Evolutionary conservation across 2,113 vertebrate species (phyloP).

Genomic region (Myiagra hebetior): DNA sequence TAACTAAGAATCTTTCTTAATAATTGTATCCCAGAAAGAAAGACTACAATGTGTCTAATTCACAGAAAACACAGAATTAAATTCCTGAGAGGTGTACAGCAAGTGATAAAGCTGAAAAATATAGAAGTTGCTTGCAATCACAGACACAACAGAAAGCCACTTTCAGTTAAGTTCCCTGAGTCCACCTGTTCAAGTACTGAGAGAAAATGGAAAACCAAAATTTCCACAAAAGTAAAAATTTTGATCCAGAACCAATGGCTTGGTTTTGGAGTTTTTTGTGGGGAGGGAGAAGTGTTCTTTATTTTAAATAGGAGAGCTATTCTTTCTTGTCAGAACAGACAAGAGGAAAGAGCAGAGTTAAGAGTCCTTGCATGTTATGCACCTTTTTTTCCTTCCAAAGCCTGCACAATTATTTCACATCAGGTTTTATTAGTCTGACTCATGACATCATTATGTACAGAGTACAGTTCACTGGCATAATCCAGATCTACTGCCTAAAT

Average conservation of each 20-base stretch:
- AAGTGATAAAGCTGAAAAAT: neutral
- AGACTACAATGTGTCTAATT: neutral
- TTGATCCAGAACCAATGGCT: neutral
- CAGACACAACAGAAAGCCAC: neutral
- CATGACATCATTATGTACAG: conserved; percentile 1
- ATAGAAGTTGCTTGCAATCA: neutral
- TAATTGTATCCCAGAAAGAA: neutral
- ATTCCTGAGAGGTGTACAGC: neutral
- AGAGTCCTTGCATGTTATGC: neutral
- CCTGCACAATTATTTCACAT: neutral
- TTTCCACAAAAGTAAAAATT: neutral
- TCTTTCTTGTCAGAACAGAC: neutral
- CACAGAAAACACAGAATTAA: neutral
- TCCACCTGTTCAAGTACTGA: neutral
- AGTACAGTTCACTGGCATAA: conserved; percentile 22
- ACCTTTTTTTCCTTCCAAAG: neutral
- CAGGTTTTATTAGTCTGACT: conserved; percentile 6
- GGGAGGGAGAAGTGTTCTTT: neutral
- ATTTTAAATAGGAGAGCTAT: neutral
- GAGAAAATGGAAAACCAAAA: neutral
- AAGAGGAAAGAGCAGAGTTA: neutral
- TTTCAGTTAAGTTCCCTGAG: neutral
- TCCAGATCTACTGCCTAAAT: conserved; percentile 17
- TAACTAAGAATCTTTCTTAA: neutral
- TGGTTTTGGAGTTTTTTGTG: neutral